These are phyloP conservation scores for Temnothorax ravouxi DNA, from an alignment of 2,888 invertebrate species.

Conservation along the genomic window DNA sequence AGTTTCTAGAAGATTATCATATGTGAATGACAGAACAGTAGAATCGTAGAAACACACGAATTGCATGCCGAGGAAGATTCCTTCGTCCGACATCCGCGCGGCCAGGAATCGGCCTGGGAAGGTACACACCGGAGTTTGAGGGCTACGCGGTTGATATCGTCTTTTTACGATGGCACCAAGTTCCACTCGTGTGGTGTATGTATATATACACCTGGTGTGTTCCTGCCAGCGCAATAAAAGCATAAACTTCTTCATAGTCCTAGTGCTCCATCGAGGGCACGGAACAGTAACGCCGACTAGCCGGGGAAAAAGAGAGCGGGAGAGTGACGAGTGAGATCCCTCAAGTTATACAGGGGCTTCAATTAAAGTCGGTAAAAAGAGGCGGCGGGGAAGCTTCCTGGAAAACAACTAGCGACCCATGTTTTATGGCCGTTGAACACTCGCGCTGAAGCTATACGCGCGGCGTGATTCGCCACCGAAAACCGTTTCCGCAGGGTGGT, in stretches of 20 bases:
- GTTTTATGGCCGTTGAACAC: conserved; percentile 70
- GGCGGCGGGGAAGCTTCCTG: conserved; percentile 73
- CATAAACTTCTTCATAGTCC: conserved; percentile 78
- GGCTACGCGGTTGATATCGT: conserved; percentile 67
- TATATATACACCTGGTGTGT: conserved; percentile 55
- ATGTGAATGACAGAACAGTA: neutral
- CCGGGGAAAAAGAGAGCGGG: conserved; percentile 42
- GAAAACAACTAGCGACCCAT: conserved; percentile 74
- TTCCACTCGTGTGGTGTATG: conserved; percentile 23
- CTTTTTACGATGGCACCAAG: conserved; percentile 69
- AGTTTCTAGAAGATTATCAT: neutral
- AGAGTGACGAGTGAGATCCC: conserved; percentile 71
- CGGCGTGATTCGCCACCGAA: conserved; percentile 40
- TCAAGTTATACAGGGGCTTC: conserved; percentile 79
- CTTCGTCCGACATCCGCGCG: conserved; percentile 20
- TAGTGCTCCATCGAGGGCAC: conserved; percentile 71
- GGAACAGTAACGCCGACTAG: conserved; percentile 59
- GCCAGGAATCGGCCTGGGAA: conserved; percentile 52
- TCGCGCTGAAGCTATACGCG: conserved; percentile 45
- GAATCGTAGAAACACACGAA: neutral
- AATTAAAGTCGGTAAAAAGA: conserved; percentile 81
- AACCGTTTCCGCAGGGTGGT: conserved; percentile 18
- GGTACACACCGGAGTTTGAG: conserved; percentile 52
- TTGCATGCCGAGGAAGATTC: neutral
- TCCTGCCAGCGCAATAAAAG: conserved; percentile 78